These are phyloP conservation scores for Lutjanus campechanus DNA, from an alignment of 2,797 vertebrate species.

Conservation along the genomic window DNA sequence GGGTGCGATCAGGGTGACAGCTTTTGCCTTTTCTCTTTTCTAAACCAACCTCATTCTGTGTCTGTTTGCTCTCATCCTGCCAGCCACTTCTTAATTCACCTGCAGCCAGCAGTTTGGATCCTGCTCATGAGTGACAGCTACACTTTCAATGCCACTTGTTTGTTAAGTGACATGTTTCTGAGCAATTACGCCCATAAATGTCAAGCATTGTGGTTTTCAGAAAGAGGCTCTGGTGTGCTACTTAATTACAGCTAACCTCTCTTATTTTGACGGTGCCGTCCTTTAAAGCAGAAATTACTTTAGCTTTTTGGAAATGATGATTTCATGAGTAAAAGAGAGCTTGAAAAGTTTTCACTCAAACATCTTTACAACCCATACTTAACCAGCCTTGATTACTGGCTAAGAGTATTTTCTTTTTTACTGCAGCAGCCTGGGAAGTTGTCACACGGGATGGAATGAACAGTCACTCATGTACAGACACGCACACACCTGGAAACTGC, in stretches of 20 bases:
- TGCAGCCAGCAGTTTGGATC: conserved; percentile 14
- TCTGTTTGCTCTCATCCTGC: conserved; percentile 24
- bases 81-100: conserved; percentile 10
- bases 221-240: background rate
- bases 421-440: background rate
- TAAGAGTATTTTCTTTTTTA: conserved; percentile 13
- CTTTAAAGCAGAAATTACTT: conserved; percentile 19
- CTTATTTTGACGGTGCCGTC: conserved; percentile 10
- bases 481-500: conserved; percentile 3
- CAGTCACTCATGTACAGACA: background rate
- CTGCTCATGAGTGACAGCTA: conserved; percentile 42
- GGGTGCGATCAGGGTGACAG: conserved; percentile 23
- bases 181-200: conserved; percentile 51
- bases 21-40: conserved; percentile 19
- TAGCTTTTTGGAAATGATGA: conserved; percentile 11
- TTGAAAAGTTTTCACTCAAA: conserved; percentile 23
- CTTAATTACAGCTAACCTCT: conserved; percentile 39
- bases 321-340: background rate
- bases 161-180: conserved; percentile 35
- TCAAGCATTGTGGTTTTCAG: conserved; percentile 28
- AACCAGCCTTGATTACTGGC: conserved; percentile 22
- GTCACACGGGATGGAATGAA: background rate
- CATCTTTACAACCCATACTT: conserved; percentile 23
- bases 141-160: conserved; percentile 27
- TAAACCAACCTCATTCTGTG: conserved; percentile 19